Evolutionary conservation across 2,888 invertebrate species (phyloP).

Genomic region (Euclidia mi): DNA sequence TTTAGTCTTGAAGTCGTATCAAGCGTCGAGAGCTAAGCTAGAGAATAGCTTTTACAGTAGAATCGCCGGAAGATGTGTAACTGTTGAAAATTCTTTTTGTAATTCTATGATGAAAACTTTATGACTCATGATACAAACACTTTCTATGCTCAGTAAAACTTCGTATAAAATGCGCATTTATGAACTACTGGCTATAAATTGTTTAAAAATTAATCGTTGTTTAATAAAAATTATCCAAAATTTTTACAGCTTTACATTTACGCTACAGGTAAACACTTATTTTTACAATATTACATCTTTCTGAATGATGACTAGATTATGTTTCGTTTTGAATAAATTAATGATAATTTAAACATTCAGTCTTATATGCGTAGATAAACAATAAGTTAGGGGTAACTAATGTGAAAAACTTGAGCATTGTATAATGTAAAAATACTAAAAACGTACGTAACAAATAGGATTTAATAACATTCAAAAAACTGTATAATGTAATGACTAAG

Average conservation of each 20-base stretch:
- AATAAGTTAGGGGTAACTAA: constrained; percentile 47
- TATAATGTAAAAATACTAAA: constrained; percentile 33
- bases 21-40: not conserved
- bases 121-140: constrained; percentile 25
- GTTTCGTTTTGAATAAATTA: constrained; percentile 48
- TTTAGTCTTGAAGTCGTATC: too few relatives aligned
- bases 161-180: constrained; percentile 70
- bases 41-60: not conserved
- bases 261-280: constrained; percentile 51
- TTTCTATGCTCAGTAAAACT: constrained; percentile 56
- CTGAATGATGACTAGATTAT: constrained; percentile 52
- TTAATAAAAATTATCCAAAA: constrained; percentile 63
- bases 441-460: constrained; percentile 35
- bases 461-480: constrained; percentile 36
- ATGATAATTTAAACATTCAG: constrained; percentile 61
- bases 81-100: too few relatives aligned
- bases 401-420: constrained; percentile 49
- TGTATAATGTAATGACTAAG: constrained; percentile 25
- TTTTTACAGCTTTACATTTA: constrained; percentile 73
- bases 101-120: constrained; percentile 2
- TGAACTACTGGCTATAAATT: constrained; percentile 53
- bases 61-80: too few relatives aligned
- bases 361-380: constrained; percentile 61
- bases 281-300: constrained; percentile 51
- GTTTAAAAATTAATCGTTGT: constrained; percentile 75